Evolutionary conservation across 2,797 vertebrate genomes (phyloP).

Genomic region (Nyctalus aviator): DNA sequence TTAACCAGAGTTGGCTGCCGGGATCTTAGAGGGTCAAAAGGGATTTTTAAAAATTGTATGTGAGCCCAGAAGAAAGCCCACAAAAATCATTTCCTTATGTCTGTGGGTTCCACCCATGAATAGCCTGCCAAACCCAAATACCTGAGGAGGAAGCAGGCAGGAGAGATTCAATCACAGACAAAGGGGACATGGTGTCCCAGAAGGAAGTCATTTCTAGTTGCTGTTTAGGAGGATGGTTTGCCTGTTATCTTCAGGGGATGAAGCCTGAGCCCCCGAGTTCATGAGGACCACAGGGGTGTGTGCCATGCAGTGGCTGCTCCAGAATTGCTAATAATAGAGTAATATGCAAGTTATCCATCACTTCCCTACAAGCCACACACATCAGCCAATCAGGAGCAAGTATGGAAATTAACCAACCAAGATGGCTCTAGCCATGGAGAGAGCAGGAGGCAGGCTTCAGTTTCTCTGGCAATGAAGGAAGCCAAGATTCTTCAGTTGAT

Average conservation of each 20-base stretch:
- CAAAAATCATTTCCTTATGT: conserved; percentile 83
- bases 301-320: fast-evolving
- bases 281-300: not conserved
- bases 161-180: not conserved
- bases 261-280: not conserved
- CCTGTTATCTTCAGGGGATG: not conserved
- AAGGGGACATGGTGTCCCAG: not conserved
- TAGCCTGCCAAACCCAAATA: conserved; percentile 77
- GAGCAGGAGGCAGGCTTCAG: too few species aligned
- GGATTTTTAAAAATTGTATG: conserved; percentile 76
- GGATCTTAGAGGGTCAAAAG: conserved; percentile 81
- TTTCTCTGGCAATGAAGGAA: too few species aligned
- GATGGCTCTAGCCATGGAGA: too few species aligned
- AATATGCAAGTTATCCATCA: too few species aligned
- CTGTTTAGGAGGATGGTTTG: not conserved
- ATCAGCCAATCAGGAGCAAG: too few species aligned
- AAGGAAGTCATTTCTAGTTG: not conserved
- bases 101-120: conserved; percentile 76
- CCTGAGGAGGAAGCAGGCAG: conserved; percentile 62
- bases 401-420: too few species aligned
- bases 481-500: too few species aligned
- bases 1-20: conserved; percentile 78
- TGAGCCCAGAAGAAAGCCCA: conserved; percentile 78
- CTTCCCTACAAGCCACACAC: too few species aligned
- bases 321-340: too few species aligned